Evolutionary conservation across 2,888 invertebrate species (phyloP), one percentile per base, ranked within the genome.

Genomic region (Ischnus inquisitorius): DNA sequence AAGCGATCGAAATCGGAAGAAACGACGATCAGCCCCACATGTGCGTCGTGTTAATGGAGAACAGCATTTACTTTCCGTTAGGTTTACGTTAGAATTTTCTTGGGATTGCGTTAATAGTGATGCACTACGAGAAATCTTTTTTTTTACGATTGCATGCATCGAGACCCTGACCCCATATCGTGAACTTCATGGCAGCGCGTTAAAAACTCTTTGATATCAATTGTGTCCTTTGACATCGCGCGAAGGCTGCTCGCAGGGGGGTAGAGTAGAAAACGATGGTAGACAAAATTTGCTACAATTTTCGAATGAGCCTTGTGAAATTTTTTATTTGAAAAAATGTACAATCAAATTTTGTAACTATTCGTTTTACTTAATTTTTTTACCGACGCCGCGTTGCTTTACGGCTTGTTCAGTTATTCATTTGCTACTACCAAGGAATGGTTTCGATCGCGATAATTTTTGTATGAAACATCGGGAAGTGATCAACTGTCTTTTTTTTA

Each of bases 201-300:
- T 72, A 43, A 43, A 25, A 14, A 41, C 43, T 22, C 2, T 19
- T 72, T 3, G 65, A 72, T 41, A 60, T 78, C n/a, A 79, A 51
- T 48, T 67, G 54, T 19, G 54, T 16, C 54, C 57, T 57, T 16
- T 67, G 76, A 67, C 76, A 65, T 67, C 25, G 2, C 0, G 2
- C 10, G 12, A 14, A 1, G 16, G 16, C 28, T 0, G 46, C 76
- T 25, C 43, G 10, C 67, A 2, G 57, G 76, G 77, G 67, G 77
- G 76, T 57, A 14, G 22, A 43, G 41, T 3, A 5, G 12, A 2
- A 60, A 25, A 5, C 60, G 43, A 76, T 39, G 16, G 39, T 16
- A 39, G 51, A 54, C 6, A 48, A 48, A 48, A n/a, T 6, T 48
- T 48, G 16, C 16, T n/a, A n/a, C 48, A 4, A 34, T 34, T 34